Conservation (phyloP, 2,113 vertebrate species). For the Cariama cristata region DNA sequence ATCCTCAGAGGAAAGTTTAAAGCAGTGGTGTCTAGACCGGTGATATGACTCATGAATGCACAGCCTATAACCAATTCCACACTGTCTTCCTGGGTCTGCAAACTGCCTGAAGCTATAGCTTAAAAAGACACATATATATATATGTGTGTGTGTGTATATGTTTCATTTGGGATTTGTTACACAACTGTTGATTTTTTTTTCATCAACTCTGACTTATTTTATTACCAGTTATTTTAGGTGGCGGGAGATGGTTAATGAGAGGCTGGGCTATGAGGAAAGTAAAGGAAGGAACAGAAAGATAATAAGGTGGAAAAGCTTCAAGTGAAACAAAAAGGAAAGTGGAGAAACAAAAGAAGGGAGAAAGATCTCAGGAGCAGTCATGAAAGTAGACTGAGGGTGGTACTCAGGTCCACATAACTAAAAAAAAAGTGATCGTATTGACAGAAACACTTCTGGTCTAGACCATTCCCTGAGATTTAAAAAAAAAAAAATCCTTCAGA, state of each 20-base stretch:
- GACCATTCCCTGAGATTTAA: neutral
- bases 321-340: neutral
- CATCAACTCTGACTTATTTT: neutral
- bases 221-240: neutral
- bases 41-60: constrained; percentile 43
- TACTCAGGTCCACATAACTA: neutral
- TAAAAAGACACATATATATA: neutral
- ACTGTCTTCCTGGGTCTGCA: constrained; percentile 15
- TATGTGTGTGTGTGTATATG: neutral
- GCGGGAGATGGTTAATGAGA: neutral
- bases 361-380: neutral
- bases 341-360: neutral
- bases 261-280: neutral
- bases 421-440: neutral
- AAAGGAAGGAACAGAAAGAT: neutral
- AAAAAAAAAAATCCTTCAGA: neutral
- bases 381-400: neutral
- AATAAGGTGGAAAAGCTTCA: neutral
- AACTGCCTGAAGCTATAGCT: neutral
- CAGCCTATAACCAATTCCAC: constrained; percentile 2
- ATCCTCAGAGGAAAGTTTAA: constrained; percentile 28
- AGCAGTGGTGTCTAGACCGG: constrained; percentile 42
- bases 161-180: neutral
- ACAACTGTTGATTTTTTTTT: neutral
- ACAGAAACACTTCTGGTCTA: neutral